These are phyloP conservation scores for Cynopterus sphinx DNA, from an alignment of 2,797 vertebrate species.

Conservation along the genomic window DNA sequence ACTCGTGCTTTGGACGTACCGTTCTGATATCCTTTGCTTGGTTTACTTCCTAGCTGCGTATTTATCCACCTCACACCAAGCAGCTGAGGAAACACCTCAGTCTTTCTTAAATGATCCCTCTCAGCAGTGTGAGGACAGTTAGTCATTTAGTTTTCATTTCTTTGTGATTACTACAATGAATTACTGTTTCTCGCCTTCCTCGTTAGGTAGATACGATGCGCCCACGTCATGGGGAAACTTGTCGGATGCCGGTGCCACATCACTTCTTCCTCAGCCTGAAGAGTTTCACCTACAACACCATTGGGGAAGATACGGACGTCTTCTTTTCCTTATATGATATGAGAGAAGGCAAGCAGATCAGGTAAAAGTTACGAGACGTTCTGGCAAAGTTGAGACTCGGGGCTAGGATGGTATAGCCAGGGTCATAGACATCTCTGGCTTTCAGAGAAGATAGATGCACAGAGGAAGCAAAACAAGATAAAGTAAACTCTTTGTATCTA, in stretches of 20 bases:
- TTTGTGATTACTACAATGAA: neutral
- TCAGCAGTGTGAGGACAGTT: neutral
- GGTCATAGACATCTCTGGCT: neutral
- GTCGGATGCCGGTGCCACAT: conserved; percentile 95
- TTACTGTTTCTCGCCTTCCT: neutral
- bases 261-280: conserved; percentile 98
- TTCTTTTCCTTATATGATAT: conserved; percentile 97
- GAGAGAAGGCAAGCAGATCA: conserved; percentile 97
- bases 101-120: neutral
- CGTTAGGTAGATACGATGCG: conserved; percentile 92
- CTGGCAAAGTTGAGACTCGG: neutral
- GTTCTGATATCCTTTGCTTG: neutral
- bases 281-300: conserved; percentile 99
- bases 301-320: conserved; percentile 97
- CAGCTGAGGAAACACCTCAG: neutral
- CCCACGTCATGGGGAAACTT: conserved; percentile 95
- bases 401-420: neutral
- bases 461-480: neutral
- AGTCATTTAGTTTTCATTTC: neutral
- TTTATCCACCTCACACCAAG: neutral
- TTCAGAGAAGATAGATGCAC: neutral
- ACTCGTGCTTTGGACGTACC: neutral
- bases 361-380: conserved; percentile 84
- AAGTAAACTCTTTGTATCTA: neutral
- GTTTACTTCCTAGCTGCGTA: neutral